Evolutionary conservation across 2,113 vertebrate species (phyloP).

Genomic region (Cromileptes altivelis): DNA sequence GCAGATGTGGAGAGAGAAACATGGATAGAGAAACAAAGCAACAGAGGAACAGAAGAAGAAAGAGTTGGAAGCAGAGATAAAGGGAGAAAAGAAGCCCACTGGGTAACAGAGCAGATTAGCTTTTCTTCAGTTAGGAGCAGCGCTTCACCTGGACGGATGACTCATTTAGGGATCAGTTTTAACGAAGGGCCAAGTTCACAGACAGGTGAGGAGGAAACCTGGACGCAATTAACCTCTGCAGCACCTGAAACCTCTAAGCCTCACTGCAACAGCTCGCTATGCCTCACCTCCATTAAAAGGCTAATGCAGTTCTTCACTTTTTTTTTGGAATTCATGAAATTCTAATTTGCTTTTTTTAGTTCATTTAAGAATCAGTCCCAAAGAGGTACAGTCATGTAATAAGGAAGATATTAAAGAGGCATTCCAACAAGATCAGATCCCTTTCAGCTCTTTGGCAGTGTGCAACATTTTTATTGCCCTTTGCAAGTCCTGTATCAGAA

Average conservation of each 20-base stretch:
- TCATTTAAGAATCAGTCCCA: neutral
- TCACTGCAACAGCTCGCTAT: neutral
- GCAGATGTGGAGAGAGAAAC: neutral
- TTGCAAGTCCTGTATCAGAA: neutral
- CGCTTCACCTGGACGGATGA: constrained; percentile 12
- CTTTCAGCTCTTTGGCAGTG: too few relatives aligned
- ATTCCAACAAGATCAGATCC: neutral
- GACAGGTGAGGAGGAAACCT: constrained; percentile 39
- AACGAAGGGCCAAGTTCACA: constrained; percentile 28
- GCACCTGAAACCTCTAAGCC: neutral
- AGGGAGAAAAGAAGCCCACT: neutral
- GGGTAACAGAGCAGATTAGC: constrained; percentile 4
- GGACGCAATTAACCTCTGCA: constrained; percentile 53
- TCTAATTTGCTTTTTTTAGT: neutral
- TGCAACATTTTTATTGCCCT: too few relatives aligned
- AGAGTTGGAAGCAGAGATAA: neutral
- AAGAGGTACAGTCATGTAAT: neutral
- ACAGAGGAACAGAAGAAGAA: neutral
- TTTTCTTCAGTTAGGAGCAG: neutral
- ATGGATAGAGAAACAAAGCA: neutral
- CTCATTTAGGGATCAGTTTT: constrained; percentile 31
- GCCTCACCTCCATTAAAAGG: constrained; percentile 29
- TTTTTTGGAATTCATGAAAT: neutral
- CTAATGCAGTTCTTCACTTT: neutral
- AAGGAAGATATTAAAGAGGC: neutral